Evolutionary conservation across 2,888 invertebrate species (phyloP), one percentile per base, ranked within the genome.

Genomic region (Cecidostiba fungosa): DNA sequence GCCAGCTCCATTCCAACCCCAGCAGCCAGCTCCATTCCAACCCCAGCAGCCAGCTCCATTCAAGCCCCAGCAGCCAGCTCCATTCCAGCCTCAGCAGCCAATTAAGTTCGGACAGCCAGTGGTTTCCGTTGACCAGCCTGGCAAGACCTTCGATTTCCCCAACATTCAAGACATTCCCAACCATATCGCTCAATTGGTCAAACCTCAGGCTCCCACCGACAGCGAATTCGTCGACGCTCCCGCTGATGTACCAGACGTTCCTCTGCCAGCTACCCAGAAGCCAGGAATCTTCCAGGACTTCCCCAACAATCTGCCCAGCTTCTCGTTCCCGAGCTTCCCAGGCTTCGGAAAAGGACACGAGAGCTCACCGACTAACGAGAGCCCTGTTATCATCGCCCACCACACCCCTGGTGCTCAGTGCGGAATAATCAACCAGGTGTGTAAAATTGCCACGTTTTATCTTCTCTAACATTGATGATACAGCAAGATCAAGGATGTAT

Each of bases 351-450:
- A 74, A 32, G 70, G 79, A 50, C 32, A 66, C 0, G 43, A 66
- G 3, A 32, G 54, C 23, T 8, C 62, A 19, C 47, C 78, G 1
- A 59, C 72, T 39, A 77, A 59, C 43, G 66, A 26, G 0, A 69
- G 16, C 3, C 87, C 81, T n/a, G 77, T 80, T 29, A 88, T 89
- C 12, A 88, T 92, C 29, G 32, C 88, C 1, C 88, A 89, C 0
- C 90, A 90, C 70, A 85, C 86, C 4, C 92, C 91, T 23, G 92
- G 91, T 39, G 87, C 86, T 73, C 90, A 91, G 74, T 94, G 94
- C 84, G 94, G 94, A 84, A 89, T 93, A 23, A 92, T 92, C 88
- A 93, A 94, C 87, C 88, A 90, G 86, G 94, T 94, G 89, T 90
- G 91, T 90, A 66, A 32, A n/a, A 54, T 54, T 50, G 1, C 3